Conservation (phyloP, 2,797 vertebrate genomes). For the Tympanoctomys barrerae region DNA sequence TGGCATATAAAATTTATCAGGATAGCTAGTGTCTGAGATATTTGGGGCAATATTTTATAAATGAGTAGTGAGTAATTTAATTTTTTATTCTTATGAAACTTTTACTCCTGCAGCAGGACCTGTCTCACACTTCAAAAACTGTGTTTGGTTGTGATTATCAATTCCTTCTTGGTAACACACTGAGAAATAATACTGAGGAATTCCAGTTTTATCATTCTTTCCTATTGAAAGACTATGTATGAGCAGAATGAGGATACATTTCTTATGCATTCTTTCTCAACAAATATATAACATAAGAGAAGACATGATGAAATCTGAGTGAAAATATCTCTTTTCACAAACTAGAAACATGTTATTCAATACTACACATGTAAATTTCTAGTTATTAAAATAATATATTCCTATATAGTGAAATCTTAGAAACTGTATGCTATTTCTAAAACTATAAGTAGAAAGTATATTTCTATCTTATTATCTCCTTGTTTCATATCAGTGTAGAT, state of each 20-base stretch:
- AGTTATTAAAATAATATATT: conserved; percentile 13
- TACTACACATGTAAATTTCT: not conserved
- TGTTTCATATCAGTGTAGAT: not conserved
- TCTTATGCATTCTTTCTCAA: not conserved
- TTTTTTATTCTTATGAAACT: conserved; percentile 42
- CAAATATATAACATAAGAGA: not conserved
- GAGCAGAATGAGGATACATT: not conserved
- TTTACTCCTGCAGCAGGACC: not conserved
- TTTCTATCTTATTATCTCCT: not conserved
- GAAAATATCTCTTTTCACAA: conserved; percentile 40
- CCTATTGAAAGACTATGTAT: not conserved
- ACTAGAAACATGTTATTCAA: not conserved
- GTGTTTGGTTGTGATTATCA: not conserved
- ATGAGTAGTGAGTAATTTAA: not conserved
- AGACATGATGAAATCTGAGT: not conserved
- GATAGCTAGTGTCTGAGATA: too few species aligned
- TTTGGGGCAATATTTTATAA: not conserved
- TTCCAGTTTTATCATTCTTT: not conserved
- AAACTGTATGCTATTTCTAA: conserved; percentile 50
- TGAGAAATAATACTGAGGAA: not conserved
- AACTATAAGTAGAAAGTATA: not conserved
- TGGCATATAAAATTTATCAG: not conserved
- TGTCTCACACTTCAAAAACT: conserved; percentile 7
- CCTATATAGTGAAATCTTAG: not conserved
- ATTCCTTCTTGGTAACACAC: not conserved